These are phyloP conservation scores for Planococcus citri DNA, from an alignment of 1,140 invertebrate species.

Conservation along the genomic window DNA sequence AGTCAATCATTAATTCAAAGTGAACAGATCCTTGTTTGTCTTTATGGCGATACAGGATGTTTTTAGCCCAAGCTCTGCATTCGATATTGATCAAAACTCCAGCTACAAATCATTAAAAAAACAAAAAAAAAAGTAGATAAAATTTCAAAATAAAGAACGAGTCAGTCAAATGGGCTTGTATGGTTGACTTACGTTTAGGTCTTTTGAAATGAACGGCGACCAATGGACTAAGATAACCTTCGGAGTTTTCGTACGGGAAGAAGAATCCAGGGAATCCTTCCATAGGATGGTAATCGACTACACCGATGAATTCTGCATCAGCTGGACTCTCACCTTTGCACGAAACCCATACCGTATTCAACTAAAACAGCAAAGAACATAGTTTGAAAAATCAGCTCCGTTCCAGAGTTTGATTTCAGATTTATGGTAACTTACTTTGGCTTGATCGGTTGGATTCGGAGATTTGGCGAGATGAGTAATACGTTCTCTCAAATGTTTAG, in stretches of 20 bases:
- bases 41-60: slow-evolving; percentile 63
- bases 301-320: slow-evolving; percentile 43
- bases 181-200: slow-evolving; percentile 29
- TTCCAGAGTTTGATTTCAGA: too few species aligned
- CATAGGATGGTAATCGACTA: slow-evolving; percentile 37
- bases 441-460: too few species aligned
- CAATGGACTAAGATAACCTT: slow-evolving; percentile 43
- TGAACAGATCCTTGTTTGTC: slow-evolving; percentile 74
- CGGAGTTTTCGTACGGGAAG: slow-evolving; percentile 35
- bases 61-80: slow-evolving; percentile 79
- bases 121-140: too few species aligned
- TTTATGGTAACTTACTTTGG: too few species aligned
- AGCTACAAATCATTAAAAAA: slow-evolving; percentile 41
- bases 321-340: slow-evolving; percentile 44
- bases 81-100: slow-evolving; percentile 79
- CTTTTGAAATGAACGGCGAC: slow-evolving; percentile 43
- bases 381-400: neutral
- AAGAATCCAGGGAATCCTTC: slow-evolving; percentile 35
- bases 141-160: slow-evolving; percentile 16
- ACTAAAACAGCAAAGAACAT: slow-evolving; percentile 25
- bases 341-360: slow-evolving; percentile 39
- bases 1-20: slow-evolving; percentile 81
- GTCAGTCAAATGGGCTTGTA: neutral
- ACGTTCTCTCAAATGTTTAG: slow-evolving; percentile 33
- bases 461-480: slow-evolving; percentile 28